These are phyloP conservation scores for Lacerta bilineata DNA, from an alignment of 2,797 vertebrate genomes.

Conservation along the genomic window DNA sequence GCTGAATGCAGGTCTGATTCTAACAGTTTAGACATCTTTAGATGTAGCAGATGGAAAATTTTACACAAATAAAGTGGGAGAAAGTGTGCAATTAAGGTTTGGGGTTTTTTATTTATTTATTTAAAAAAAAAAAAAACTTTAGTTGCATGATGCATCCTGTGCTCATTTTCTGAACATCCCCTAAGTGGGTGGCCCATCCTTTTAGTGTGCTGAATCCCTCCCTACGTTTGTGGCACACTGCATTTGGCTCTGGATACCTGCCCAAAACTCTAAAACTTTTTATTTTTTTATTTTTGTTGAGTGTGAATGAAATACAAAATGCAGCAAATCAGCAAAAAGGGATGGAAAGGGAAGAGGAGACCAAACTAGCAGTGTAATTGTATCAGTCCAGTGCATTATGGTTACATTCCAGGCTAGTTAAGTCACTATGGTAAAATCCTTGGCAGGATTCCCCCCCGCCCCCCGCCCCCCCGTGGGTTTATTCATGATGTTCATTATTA, in stretches of 20 bases:
- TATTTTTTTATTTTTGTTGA: conserved; percentile 76
- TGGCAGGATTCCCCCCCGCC: conserved; percentile 68
- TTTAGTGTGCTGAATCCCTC: conserved; percentile 72
- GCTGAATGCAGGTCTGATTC: conserved; percentile 90
- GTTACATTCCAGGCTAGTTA: conserved; percentile 82
- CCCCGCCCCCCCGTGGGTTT: conserved; percentile 79
- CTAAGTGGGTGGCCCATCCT: conserved; percentile 86
- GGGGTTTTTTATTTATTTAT: conserved; percentile 47
- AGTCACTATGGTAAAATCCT: conserved; percentile 84
- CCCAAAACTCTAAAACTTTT: conserved; percentile 80
- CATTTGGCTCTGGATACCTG: conserved; percentile 79
- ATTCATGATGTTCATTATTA: conserved; percentile 87
- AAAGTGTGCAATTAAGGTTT: conserved; percentile 89
- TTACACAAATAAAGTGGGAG: conserved; percentile 91
- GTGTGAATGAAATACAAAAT: conserved; percentile 79
- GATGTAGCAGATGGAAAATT: conserved; percentile 91
- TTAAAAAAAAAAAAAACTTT: conserved; percentile 74
- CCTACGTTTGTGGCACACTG: conserved; percentile 82
- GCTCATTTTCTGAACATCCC: conserved; percentile 83
- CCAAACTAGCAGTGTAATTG: conserved; percentile 74
- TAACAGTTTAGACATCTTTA: conserved; percentile 91
- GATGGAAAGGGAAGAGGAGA: conserved; percentile 53
- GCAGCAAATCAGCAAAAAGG: conserved; percentile 79
- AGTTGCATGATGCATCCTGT: conserved; percentile 83
- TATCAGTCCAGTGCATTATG: conserved; percentile 80